Evolutionary conservation across 64 coral and sea anemone genomes (phyloP).

Genomic region (Anthopleura sola): DNA sequence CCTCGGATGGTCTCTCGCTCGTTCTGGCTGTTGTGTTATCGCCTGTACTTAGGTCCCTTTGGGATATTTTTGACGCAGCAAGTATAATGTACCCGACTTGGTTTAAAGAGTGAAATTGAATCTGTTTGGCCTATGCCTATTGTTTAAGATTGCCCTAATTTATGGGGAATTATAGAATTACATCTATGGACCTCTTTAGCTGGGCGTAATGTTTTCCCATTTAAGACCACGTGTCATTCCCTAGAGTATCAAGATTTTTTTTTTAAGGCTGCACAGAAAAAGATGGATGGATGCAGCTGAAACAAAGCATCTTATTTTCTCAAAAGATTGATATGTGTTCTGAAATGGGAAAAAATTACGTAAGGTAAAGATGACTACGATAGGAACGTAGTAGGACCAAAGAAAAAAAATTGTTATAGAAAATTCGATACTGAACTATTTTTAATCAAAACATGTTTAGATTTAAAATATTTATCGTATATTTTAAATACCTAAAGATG

Average conservation of each 20-base stretch:
- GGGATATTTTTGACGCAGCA: constrained; percentile 11
- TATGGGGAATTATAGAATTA: constrained; percentile 5
- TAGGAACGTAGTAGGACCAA: too few species aligned
- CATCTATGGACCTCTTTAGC: not conserved
- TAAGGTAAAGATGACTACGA: too few species aligned
- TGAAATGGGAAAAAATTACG: not conserved
- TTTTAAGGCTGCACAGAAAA: not conserved
- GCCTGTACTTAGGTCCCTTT: constrained; percentile 6
- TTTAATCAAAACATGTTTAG: too few species aligned
- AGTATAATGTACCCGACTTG: not conserved
- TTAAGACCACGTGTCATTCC: too few species aligned
- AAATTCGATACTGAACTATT: too few species aligned
- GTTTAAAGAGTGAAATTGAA: constrained; percentile 22
- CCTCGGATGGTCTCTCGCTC: not conserved
- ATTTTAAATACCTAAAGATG: too few species aligned
- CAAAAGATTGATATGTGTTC: too few species aligned
- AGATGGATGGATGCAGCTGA: too few species aligned
- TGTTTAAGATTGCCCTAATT: constrained; percentile 17
- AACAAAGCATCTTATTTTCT: too few species aligned
- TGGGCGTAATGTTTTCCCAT: too few species aligned
- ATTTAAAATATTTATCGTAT: too few species aligned
- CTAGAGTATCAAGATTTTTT: not conserved
- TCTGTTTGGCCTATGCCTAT: constrained; percentile 26
- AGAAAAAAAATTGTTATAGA: too few species aligned
- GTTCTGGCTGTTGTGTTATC: not conserved